A percentile compares a stretch with the other conserved stretches of the same genome.
phyloP scores from a whole-genome alignment of 2,888 invertebrate genomes.

The Arctia plantaginis region DNA sequence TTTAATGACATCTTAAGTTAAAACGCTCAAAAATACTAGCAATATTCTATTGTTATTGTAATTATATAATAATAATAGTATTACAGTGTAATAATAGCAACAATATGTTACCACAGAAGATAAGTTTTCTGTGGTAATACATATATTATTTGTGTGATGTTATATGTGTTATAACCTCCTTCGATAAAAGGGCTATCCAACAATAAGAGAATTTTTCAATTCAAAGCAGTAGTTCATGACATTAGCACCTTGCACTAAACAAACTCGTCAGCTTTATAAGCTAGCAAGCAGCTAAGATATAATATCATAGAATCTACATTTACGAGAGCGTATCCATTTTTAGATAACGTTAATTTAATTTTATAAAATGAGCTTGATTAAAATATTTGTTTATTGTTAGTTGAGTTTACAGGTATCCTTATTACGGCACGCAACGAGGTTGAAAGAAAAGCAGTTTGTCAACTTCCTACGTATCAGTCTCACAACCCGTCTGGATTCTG shows the following conservation, averaged over 20 bases:
- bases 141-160: too few relatives aligned
- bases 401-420: background rate
- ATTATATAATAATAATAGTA: too few relatives aligned
- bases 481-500: slow-evolving; percentile 49
- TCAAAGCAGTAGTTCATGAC: background rate
- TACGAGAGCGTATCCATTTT: too few relatives aligned
- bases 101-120: too few relatives aligned
- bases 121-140: too few relatives aligned
- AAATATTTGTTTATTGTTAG: background rate
- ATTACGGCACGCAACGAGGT: slow-evolving; percentile 30
- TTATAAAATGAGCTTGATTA: background rate
- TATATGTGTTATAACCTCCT: too few relatives aligned
- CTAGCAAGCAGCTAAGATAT: too few relatives aligned
- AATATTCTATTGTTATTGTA: too few relatives aligned
- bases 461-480: slow-evolving; percentile 57
- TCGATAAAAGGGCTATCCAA: background rate
- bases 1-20: too few relatives aligned
- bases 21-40: too few relatives aligned
- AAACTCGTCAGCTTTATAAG: too few relatives aligned
- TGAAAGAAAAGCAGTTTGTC: slow-evolving; percentile 62
- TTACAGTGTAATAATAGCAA: too few relatives aligned
- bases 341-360: background rate
- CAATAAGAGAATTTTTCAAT: background rate
- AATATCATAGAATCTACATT: background rate
- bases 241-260: background rate